These are phyloP conservation scores for Drosophila nr. perissopoda DNA, from an alignment of 2,888 invertebrate genomes.

Conservation along the genomic window DNA sequence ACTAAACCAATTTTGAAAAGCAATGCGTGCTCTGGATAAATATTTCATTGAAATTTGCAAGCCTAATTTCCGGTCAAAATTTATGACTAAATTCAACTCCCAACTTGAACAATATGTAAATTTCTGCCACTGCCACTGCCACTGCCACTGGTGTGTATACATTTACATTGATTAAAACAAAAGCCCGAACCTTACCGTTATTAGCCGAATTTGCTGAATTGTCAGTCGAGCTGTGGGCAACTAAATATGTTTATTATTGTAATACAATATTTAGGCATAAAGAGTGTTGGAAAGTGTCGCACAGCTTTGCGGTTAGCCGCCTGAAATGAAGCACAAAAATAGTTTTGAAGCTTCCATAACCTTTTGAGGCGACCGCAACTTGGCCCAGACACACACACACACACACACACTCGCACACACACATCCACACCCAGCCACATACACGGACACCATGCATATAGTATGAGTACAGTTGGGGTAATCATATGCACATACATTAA, in stretches of 20 bases:
- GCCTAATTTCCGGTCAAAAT: neutral
- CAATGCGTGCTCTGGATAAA: neutral
- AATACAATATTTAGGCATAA: neutral
- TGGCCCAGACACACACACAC: neutral
- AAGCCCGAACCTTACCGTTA: neutral
- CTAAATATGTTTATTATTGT: neutral
- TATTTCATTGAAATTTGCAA: slow-evolving; percentile 1
- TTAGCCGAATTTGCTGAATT: neutral
- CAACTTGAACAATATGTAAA: neutral
- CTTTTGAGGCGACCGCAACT: slow-evolving; percentile 27
- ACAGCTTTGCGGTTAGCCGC: slow-evolving; percentile 24
- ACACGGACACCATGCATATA: neutral
- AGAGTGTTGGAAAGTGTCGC: neutral
- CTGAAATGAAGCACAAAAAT: slow-evolving; percentile 66
- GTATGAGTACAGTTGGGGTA: slow-evolving; percentile 14
- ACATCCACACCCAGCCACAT: too few species aligned
- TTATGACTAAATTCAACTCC: neutral
- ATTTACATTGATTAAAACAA: neutral
- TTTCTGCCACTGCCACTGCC: neutral
- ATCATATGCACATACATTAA: slow-evolving; percentile 37
- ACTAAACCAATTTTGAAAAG: neutral
- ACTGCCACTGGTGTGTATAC: neutral
- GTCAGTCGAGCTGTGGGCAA: neutral
- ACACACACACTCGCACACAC: neutral
- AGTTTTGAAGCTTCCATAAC: slow-evolving; percentile 37